Percentiles rank a stretch among this genome's conserved stretches.
These are phyloP conservation scores for Otolemur garnettii DNA, from an alignment of 2,113 vertebrate species.

Conservation along the genomic window DNA sequence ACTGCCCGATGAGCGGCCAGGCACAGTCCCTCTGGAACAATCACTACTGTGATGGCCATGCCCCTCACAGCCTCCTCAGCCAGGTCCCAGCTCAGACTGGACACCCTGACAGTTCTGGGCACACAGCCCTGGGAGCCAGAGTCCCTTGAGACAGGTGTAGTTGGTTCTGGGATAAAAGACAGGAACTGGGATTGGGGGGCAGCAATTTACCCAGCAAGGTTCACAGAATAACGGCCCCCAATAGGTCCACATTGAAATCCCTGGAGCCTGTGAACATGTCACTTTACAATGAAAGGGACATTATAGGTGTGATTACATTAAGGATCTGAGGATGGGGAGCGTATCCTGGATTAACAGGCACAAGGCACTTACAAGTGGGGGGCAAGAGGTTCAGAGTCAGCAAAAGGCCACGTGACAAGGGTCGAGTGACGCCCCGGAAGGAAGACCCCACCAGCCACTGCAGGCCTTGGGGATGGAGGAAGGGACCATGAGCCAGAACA, in stretches of 20 bases:
- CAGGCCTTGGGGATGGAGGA: no score
- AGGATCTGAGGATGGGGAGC: rapidly evolving
- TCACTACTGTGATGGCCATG: background rate
- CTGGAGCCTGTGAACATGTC: background rate
- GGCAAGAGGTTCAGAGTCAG: background rate
- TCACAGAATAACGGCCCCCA: no score
- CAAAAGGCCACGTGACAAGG: rapidly evolving
- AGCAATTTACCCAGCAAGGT: no score
- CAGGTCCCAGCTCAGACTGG: no score
- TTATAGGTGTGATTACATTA: background rate
- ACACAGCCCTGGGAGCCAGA: no score
- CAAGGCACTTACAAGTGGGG: rapidly evolving
- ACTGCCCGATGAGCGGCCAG: background rate
- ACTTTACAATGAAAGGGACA: no score
- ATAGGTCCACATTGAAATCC: no score
- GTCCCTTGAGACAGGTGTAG: rapidly evolving
- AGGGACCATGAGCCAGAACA: no score
- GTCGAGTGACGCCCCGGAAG: rapidly evolving
- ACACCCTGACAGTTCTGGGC: background rate
- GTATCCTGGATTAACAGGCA: rapidly evolving
- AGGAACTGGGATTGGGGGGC: background rate
- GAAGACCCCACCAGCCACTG: background rate
- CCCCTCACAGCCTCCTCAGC: background rate
- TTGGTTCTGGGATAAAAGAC: no score
- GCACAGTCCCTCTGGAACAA: no score